Evolutionary conservation across 2,113 vertebrate species (phyloP).

Genomic region (Oreotrochilus melanogaster): DNA sequence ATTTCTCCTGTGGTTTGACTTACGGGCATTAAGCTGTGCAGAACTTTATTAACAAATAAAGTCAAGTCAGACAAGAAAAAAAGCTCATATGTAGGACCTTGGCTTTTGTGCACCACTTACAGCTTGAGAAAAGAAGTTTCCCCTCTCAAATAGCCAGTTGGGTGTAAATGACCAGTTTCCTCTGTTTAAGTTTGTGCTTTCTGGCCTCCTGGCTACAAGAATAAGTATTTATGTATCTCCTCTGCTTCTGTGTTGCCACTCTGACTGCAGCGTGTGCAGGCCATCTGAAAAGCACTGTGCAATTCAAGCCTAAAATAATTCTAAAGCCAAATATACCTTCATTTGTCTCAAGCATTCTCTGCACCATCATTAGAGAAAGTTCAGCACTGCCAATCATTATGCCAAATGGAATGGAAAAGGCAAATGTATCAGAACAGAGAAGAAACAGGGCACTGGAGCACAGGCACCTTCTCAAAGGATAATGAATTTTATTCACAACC

Average conservation of each 20-base stretch:
- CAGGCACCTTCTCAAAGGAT: neutral
- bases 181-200: neutral
- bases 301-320: neutral
- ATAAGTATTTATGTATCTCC: neutral
- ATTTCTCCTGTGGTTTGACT: conserved; percentile 46
- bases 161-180: neutral
- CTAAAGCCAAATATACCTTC: neutral
- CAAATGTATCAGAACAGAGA: neutral
- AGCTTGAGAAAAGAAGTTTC: neutral
- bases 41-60: conserved; percentile 34
- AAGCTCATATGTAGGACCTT: neutral
- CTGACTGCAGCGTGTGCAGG: neutral
- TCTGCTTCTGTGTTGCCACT: neutral
- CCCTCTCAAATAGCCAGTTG: neutral
- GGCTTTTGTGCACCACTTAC: neutral
- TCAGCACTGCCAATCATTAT: neutral
- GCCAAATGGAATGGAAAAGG: neutral
- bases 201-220: neutral
- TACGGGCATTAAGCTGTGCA: neutral
- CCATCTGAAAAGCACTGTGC: neutral
- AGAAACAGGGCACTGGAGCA: neutral
- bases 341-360: neutral
- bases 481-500: neutral
- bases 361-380: neutral
- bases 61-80: neutral